Evolutionary conservation across 2,113 vertebrate species (phyloP), one percentile per base, ranked within the genome.

Genomic region (Carassius carassius): DNA sequence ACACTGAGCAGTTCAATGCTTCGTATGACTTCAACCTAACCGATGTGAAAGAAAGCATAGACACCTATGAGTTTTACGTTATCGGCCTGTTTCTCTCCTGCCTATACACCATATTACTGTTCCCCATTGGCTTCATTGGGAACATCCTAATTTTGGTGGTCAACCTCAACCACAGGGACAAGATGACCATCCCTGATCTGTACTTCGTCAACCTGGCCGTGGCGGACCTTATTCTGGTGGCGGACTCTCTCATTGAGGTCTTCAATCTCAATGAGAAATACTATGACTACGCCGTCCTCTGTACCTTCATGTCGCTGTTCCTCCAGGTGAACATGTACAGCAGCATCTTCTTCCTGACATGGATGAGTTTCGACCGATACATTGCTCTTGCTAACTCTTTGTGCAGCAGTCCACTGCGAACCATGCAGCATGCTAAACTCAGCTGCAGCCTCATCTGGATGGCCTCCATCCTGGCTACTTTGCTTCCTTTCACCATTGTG

Each of bases 251-350:
- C 69, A 98, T 99, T 0, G 98, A 99, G 92, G 98, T 99, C 74
- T 99, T 99, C 89, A 99, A 99, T 85, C 96, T 99, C 6, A 96
- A 97, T 0, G 97, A 98, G 89, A 97, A 96, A 87, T 99, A 99
- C 90, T 99, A 99, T 0, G 98, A 99, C 92, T 97, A 97, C 2
- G 95, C 98, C 0, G 95, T 96, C 76, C 95, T 99, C 14, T 99
- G 98, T 88, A 98, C 98, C 83, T 99, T 98, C 90, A 99, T 99
- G 98, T 96, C 98, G 0, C 93, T 99, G 60, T 99, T 99, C 93
- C 95, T 99, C 89, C 98, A 99, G 93, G 95, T 98, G 93, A 99
- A 99, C 94, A 99, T 99, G 98, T 99, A 99, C 93, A 99, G 98
- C 95, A 99, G 98, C 90, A 95, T 99, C 92, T 99, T 99, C 95